These are phyloP conservation scores for Calyptomena viridis DNA, from an alignment of 2,113 vertebrate genomes.

Conservation along the genomic window DNA sequence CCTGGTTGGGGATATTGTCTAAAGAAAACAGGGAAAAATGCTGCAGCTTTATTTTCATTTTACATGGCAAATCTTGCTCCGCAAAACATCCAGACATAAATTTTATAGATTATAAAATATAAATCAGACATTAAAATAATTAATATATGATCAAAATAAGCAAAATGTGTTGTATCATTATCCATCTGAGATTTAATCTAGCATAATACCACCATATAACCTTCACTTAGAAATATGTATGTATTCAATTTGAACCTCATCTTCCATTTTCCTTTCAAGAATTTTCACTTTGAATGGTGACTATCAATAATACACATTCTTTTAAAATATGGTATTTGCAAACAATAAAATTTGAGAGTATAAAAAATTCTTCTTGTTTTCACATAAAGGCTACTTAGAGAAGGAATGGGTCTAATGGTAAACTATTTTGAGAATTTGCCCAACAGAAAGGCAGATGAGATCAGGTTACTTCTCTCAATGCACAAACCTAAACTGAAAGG, in stretches of 20 bases:
- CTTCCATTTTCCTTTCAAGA: not conserved
- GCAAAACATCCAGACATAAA: not conserved
- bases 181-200: not conserved
- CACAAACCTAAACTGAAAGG: conserved; percentile 74
- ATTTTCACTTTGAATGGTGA: not conserved
- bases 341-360: not conserved
- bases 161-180: not conserved
- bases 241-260: not conserved
- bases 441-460: conserved; percentile 74
- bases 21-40: not conserved
- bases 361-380: conserved; percentile 4
- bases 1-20: not conserved
- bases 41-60: not conserved
- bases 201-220: not conserved
- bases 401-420: conserved; percentile 74
- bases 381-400: conserved; percentile 56
- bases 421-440: conserved; percentile 78
- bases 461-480: conserved; percentile 74
- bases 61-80: not conserved
- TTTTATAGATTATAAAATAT: conserved; percentile 19
- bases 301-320: not conserved
- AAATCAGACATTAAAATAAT: conserved; percentile 39
- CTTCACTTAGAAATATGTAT: not conserved
- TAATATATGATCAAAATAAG: not conserved
- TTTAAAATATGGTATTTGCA: not conserved